Conservation (phyloP, 2,888 invertebrate genomes). For the Spodoptera littoralis region DNA sequence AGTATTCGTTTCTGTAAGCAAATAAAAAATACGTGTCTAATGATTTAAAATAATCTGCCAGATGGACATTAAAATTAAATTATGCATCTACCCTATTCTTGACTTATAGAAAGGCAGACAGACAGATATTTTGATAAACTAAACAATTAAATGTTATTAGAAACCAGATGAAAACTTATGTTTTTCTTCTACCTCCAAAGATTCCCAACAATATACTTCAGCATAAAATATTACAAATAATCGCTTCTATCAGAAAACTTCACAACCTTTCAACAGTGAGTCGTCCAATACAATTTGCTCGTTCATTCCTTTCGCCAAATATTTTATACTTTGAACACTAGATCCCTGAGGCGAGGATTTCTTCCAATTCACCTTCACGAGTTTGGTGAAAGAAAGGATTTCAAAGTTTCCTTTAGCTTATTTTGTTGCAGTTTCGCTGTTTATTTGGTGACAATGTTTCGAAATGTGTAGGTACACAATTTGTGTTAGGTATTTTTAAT, state of each 20-base stretch:
- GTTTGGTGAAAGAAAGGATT: slow-evolving; percentile 35
- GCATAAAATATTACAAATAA: background rate
- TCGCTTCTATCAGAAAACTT: slow-evolving; percentile 21
- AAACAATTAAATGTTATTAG: too few species aligned
- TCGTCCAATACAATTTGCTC: slow-evolving; percentile 55
- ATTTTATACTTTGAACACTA: slow-evolving; percentile 47
- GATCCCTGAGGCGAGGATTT: slow-evolving; percentile 41
- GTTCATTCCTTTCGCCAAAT: slow-evolving; percentile 47
- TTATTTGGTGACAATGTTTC: slow-evolving; percentile 16
- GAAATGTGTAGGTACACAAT: background rate
- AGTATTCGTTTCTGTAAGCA: too few species aligned
- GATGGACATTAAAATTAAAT: too few species aligned
- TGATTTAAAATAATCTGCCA: too few species aligned
- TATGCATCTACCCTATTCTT: too few species aligned
- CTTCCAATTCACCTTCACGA: slow-evolving; percentile 17
- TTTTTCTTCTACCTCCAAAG: too few species aligned
- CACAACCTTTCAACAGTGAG: slow-evolving; percentile 25
- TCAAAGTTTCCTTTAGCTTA: slow-evolving; percentile 9
- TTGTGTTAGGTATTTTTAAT: background rate
- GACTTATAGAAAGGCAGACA: too few species aligned
- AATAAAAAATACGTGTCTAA: too few species aligned
- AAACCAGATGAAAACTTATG: too few species aligned
- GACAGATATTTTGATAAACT: too few species aligned
- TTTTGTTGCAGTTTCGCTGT: slow-evolving; percentile 11
- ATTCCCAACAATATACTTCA: too few species aligned